Conservation (phyloP, 2,888 invertebrate species). For the Belgica antarctica region DNA sequence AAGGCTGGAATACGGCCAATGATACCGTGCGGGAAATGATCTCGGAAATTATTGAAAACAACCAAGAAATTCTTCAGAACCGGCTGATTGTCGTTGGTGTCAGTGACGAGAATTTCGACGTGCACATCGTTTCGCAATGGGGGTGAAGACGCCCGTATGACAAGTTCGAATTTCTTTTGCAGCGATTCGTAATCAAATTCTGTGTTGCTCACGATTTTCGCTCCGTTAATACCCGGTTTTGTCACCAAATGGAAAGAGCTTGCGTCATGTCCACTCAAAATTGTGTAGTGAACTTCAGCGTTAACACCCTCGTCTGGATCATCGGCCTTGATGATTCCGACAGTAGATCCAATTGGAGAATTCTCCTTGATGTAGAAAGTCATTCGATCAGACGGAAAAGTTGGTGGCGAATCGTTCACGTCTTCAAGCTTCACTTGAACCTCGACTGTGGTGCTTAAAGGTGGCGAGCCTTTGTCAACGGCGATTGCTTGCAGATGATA, state of each 20-base stretch:
- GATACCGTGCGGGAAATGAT: slow-evolving; percentile 88
- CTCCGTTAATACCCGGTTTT: slow-evolving; percentile 77
- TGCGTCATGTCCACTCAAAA: slow-evolving; percentile 89
- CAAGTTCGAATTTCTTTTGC: slow-evolving; percentile 82
- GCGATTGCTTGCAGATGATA: slow-evolving; percentile 86
- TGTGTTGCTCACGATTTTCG: slow-evolving; percentile 82
- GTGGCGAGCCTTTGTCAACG: slow-evolving; percentile 82
- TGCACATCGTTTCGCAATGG: slow-evolving; percentile 85
- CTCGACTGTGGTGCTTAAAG: slow-evolving; percentile 67
- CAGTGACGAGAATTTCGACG: slow-evolving; percentile 84
- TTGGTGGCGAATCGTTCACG: slow-evolving; percentile 86
- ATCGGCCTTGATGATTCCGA: slow-evolving; percentile 83
- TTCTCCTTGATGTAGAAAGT: slow-evolving; percentile 90
- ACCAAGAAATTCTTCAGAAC: slow-evolving; percentile 87
- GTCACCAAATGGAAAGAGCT: slow-evolving; percentile 79
- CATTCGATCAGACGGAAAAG: slow-evolving; percentile 84
- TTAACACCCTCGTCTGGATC: slow-evolving; percentile 93
- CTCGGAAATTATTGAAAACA: slow-evolving; percentile 92
- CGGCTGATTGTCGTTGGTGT: slow-evolving; percentile 94
- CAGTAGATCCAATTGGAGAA: slow-evolving; percentile 91
- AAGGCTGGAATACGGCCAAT: slow-evolving; percentile 90
- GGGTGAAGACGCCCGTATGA: slow-evolving; percentile 86
- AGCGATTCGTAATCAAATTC: slow-evolving; percentile 96
- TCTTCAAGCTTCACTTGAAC: slow-evolving; percentile 82
- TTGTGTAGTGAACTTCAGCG: slow-evolving; percentile 89